Evolutionary conservation across 2,888 invertebrate genomes (phyloP).

Genomic region (Gerris lacustris): DNA sequence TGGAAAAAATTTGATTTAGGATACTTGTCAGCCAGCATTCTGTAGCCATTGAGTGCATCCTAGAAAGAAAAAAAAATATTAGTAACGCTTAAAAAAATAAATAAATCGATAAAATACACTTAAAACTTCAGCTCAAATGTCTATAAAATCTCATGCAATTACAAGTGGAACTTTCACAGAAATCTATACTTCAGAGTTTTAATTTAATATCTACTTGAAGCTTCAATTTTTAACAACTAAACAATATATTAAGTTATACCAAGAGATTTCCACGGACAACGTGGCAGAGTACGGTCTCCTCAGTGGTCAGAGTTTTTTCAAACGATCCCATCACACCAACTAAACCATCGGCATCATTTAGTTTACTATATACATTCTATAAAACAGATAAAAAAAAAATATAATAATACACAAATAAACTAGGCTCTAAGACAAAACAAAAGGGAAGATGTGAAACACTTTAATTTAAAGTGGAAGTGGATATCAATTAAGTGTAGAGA

Average conservation of each 20-base stretch:
- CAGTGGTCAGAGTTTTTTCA: slow-evolving; percentile 59
- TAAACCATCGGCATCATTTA: slow-evolving; percentile 85
- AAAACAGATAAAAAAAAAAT: slow-evolving; percentile 20
- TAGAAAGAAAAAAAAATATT: slow-evolving; percentile 32
- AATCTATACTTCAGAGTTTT: too few relatives aligned
- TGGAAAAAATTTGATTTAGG: slow-evolving; percentile 34
- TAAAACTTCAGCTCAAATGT: too few relatives aligned
- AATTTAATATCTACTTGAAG: too few relatives aligned
- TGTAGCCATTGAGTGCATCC: slow-evolving; percentile 81
- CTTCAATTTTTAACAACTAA: too few relatives aligned
- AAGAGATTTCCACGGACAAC: slow-evolving; percentile 69
- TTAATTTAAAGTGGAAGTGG: too few relatives aligned
- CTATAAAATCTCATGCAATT: too few relatives aligned
- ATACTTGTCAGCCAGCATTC: slow-evolving; percentile 56
- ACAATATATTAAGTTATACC: slow-evolving; percentile 27
- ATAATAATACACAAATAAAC: neutral
- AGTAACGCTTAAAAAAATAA: neutral
- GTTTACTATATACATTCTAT: slow-evolving; percentile 67
- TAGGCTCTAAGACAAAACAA: too few relatives aligned
- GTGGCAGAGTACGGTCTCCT: slow-evolving; percentile 72
- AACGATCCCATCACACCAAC: slow-evolving; percentile 60
- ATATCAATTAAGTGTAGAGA: too few relatives aligned
- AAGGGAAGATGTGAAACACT: too few relatives aligned
- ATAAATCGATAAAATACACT: neutral
- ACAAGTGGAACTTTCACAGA: too few relatives aligned